These are phyloP conservation scores for Phania funesta DNA, from an alignment of 2,888 invertebrate species.

Conservation along the genomic window DNA sequence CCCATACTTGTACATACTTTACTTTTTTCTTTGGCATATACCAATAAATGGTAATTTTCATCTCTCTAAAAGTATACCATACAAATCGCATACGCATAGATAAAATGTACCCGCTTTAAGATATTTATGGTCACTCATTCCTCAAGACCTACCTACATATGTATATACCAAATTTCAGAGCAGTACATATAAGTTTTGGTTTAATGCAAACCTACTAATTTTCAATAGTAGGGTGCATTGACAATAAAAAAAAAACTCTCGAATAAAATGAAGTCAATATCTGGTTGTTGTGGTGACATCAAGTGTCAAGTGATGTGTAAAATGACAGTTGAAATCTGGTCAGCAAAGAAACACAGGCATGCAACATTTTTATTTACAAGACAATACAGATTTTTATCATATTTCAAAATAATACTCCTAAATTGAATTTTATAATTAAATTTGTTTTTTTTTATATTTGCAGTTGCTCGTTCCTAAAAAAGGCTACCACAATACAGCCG, in stretches of 20 bases:
- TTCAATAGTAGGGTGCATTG: not conserved
- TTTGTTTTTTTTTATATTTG: not conserved
- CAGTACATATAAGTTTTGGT: not conserved
- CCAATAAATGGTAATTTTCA: too few relatives aligned
- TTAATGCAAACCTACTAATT: not conserved
- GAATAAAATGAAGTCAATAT: constrained; percentile 47
- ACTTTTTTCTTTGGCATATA: too few relatives aligned
- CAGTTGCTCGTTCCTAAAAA: not conserved
- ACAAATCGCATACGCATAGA: too few relatives aligned
- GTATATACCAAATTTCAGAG: too few relatives aligned
- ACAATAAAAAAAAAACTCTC: not conserved
- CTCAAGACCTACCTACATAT: too few relatives aligned
- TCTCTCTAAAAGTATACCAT: too few relatives aligned
- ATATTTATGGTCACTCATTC: too few relatives aligned
- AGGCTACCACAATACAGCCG: not conserved
- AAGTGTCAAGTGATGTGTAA: constrained; percentile 58
- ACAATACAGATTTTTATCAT: not conserved
- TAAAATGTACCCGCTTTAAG: too few relatives aligned
- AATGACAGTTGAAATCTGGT: constrained; percentile 49
- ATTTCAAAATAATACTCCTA: not conserved
- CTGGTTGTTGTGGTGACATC: constrained; percentile 50
- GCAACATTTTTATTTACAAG: not conserved
- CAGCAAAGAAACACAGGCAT: constrained; percentile 19
- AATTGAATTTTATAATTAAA: constrained; percentile 32
- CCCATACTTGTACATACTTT: too few relatives aligned